Evolutionary conservation across 1,140 invertebrate species (phyloP), one percentile per base, ranked within the genome.

Genomic region (Cotesia glomerata): DNA sequence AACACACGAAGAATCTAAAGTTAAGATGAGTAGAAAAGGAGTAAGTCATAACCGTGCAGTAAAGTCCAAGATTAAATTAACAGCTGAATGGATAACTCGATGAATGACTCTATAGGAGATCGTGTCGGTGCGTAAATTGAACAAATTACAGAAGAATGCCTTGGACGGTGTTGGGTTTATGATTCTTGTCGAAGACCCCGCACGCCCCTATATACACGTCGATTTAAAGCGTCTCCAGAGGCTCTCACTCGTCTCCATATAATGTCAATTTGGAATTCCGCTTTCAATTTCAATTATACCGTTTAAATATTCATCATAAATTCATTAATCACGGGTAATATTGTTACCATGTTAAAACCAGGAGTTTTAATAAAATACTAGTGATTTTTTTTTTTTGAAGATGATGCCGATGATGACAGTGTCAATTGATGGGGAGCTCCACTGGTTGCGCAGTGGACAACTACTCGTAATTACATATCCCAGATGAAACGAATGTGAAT

Each of bases 131-230:
- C 82, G 82, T 85, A 83, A 83, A 85, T 84, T 85, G 84, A 84
- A 81, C 83, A 85, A 85, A 85, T 84, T 84, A 84, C 77, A 84
- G 79, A 85, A 85, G 82, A 84, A 85, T 85, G 81, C 79, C 77
- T 76, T 78, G 32, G 58, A 11, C 32, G 74, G 75, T 77, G 75
- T 69, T 75, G 61, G 52, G 26, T 26, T 26, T 74, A 67, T 74
- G 34, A 69, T 73, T 77, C 74, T 78, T 77, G 74, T 73, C 52
- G 5, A 54, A 79, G 76, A 80, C 77, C 78, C 78, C 75, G 11
- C 52, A 72, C 74, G 73, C 71, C 74, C 75, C 74, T 79, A 75
- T 77, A 74, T 58, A 58, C 36, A 58, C 16, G 18, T 18, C 69
- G 69, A 70, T 70, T 70, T 63, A 62, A 63, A 14, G 56, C 51